These are phyloP conservation scores for Micoletzkya japonica DNA, from an alignment of 2,888 invertebrate genomes.

Conservation along the genomic window DNA sequence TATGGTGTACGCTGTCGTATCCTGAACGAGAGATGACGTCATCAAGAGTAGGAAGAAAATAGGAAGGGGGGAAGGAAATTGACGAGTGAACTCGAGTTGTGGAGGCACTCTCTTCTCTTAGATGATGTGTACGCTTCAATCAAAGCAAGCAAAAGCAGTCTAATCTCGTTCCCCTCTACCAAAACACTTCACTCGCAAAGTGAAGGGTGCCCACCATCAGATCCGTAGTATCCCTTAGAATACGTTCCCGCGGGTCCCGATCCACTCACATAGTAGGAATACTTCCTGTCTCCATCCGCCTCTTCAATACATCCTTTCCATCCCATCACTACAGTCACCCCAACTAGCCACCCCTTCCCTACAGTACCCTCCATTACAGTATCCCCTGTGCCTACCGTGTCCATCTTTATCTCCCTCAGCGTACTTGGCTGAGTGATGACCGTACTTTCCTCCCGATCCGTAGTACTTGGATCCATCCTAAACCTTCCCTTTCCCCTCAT, in stretches of 20 bases:
- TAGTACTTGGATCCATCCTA: constrained; percentile 19
- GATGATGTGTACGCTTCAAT: too few relatives aligned
- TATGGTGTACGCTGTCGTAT: constrained; percentile 22
- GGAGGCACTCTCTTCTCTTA: too few relatives aligned
- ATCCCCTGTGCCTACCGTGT: constrained; percentile 22
- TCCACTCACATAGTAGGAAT: constrained; percentile 36
- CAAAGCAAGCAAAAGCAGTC: too few relatives aligned
- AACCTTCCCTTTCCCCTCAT: background rate
- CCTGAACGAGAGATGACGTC: constrained; percentile 15
- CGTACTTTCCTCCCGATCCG: constrained; percentile 23
- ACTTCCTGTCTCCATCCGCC: constrained; percentile 35
- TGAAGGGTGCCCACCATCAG: constrained; percentile 22
- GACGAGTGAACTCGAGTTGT: too few relatives aligned
- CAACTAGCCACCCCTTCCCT: too few relatives aligned
- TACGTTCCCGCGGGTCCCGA: constrained; percentile 37
- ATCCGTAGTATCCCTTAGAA: constrained; percentile 39
- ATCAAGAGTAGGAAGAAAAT: background rate
- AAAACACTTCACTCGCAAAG: too few relatives aligned
- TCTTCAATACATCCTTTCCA: constrained; percentile 28
- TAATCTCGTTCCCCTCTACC: too few relatives aligned
- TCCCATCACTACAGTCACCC: too few relatives aligned
- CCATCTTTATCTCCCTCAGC: constrained; percentile 16
- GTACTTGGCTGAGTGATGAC: constrained; percentile 21
- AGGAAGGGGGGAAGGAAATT: too few relatives aligned
- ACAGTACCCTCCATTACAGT: too few relatives aligned